Conservation (phyloP, 2,797 vertebrate species). For the Rhinella marina region DNA sequence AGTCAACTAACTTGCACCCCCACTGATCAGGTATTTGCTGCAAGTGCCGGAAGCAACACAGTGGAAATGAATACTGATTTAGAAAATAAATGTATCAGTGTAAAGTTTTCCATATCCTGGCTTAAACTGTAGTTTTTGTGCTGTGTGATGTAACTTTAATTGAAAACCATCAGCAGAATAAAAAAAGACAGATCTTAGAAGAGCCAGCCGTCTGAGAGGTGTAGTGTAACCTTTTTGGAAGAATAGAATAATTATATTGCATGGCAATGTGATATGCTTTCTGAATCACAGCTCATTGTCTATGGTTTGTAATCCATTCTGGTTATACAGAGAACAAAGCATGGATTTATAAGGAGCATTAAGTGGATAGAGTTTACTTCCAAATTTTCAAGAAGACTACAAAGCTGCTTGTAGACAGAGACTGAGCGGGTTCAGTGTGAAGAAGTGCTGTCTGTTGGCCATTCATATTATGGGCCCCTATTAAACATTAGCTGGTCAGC, state of each 20-base stretch:
- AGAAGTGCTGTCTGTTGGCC: not conserved
- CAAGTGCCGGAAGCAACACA: no score
- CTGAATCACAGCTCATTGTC: not conserved
- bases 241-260: not conserved
- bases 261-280: not conserved
- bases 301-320: not conserved
- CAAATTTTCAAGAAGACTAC: not conserved
- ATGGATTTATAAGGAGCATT: not conserved
- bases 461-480: no score
- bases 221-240: not conserved
- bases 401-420: not conserved
- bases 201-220: not conserved
- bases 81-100: no score
- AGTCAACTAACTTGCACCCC: no score
- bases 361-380: not conserved
- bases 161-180: not conserved
- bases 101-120: no score
- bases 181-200: not conserved
- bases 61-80: no score
- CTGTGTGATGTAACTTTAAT: not conserved
- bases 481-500: no score
- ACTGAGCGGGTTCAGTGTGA: not conserved
- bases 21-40: no score
- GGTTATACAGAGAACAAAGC: not conserved
- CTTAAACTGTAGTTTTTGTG: no score